Evolutionary conservation across 2,888 invertebrate genomes (phyloP), one percentile per base, ranked within the genome.

Genomic region (Tinea semifulvella): DNA sequence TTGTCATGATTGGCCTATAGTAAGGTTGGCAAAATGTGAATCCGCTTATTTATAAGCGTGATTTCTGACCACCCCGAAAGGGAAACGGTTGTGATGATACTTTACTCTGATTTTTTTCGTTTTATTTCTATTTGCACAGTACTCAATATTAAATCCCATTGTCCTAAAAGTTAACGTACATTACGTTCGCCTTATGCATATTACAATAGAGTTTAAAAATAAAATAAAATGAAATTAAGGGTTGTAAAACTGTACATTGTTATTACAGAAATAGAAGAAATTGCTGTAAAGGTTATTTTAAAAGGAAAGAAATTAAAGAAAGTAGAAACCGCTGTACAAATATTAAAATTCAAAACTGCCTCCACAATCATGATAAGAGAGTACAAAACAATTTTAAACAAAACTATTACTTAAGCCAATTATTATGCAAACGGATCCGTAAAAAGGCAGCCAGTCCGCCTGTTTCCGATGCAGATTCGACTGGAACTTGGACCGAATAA

Each of bases 361-460:
- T 36, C 18, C 18, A 36, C 17, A 36, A 36, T 18, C 36, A 36
- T 10, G 36, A 18, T 36, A 18, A 36, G n/a, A n/a, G 35, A 35
- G 36, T 36, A 18, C 18, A 36, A 22, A 40, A 40, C 40, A 40
- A 40, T 36, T 22, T 40, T 40, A 40, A 20, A 13, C 22, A 40
- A 22, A 35, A 44, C 22, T 44, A 36, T 44, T 44, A 44, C 44
- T 14, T 25, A 35, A 44, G 36, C 22, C 44, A 44, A 43, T 44
- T 44, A 36, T 38, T 36, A 44, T 36, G 44, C 35, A 44, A 44
- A 44, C 20, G 22, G 14, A 16, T 44, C 31, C 43, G 28, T 28
- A 43, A 43, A 31, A 31, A 27, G 28, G 19, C 17, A 43, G 27
- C 27, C 14, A 18, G 17, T 10, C 18, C 17, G 17, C 36, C 36